A percentile compares a stretch with the other conserved stretches of the same genome.
These are phyloP conservation scores for Umimayanthus kanabou DNA, from an alignment of 92 coral and sea anemone genomes.

Conservation along the genomic window DNA sequence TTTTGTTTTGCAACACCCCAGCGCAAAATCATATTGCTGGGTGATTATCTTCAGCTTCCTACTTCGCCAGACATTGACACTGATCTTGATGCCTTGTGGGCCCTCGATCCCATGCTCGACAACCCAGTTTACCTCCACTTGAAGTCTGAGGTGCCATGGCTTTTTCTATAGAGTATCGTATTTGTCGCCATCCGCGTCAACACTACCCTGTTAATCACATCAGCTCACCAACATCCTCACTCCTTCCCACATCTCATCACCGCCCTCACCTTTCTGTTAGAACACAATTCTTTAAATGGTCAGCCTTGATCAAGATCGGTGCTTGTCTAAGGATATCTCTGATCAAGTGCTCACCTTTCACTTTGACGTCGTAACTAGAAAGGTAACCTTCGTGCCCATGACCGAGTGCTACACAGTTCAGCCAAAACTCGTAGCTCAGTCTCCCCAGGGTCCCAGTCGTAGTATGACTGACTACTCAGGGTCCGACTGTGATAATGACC, in stretches of 20 bases:
- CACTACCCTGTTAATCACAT: background rate
- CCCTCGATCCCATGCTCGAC: background rate
- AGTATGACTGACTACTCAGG: background rate
- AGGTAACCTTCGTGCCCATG: too few species aligned
- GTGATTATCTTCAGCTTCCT: too few species aligned
- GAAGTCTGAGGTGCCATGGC: background rate
- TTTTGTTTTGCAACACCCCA: too few species aligned
- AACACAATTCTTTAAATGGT: background rate
- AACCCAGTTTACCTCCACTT: background rate
- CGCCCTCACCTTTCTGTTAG: background rate
- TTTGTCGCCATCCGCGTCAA: background rate
- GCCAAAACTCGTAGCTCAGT: too few species aligned
- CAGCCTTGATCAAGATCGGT: background rate
- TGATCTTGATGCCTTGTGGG: too few species aligned
- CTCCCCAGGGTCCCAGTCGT: background rate
- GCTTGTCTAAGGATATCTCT: too few species aligned
- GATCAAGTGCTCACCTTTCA: too few species aligned
- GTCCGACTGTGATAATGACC: slow-evolving; percentile 28
- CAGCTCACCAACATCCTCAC: background rate
- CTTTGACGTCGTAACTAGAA: too few species aligned
- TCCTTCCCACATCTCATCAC: background rate
- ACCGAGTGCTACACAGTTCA: too few species aligned
- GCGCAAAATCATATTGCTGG: too few species aligned
- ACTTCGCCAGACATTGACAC: too few species aligned
- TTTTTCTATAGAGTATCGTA: background rate